Base-by-base conservation (phyloP, 2,888 invertebrate species). In the Candidula unifasciata region DNA sequence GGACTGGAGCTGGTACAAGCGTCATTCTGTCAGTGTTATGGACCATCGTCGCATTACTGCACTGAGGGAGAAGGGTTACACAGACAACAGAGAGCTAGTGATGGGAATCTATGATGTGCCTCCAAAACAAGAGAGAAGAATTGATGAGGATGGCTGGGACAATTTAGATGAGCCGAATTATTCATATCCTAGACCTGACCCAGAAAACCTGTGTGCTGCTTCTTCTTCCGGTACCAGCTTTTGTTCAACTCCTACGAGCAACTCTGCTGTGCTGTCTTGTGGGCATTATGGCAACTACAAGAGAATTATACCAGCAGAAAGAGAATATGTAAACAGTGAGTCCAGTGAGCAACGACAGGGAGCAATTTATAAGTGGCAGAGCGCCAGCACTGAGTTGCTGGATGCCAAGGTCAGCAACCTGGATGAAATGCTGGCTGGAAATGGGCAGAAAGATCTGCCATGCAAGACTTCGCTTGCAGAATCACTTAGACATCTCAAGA, bases 21-120 rank as follows among this genome's bases (percentile, higher is more conserved):
- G 91, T 60, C 91, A 91, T 85, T 92, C 91, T 10, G 89, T 90
- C 33, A 91, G 91, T 85, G 90, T 91, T 73, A 90, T 89, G n/a
- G 91, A 92, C 83, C 86, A 89, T 73, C 88, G 89, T 35, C 88
- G 89, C 80, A 88, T 89, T 78, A 87, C 87, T 21, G 88, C 89
- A 13, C 87, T 88, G 21, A 87, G 89, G 66, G 86, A 91, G 68
- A 89, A 89, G 78, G 90, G 90, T 66, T 88, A 89, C 57, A 71
- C 57, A n/a, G 85, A 85, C 24, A 81, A 69, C 30, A 52, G 81
- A 44, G 85, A 85, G 3, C 87, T 90, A 5, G 86, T 90, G 54
- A 89, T 90, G 88, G 89, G 90, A 52, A 88, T 90, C 37, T 92
- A 91, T 89, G 92, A 92, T 87, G 88, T 91, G 24, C 91, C 91